These are phyloP conservation scores for Rotaria sp. DNA, from an alignment of 2,888 invertebrate species.

Conservation along the genomic window DNA sequence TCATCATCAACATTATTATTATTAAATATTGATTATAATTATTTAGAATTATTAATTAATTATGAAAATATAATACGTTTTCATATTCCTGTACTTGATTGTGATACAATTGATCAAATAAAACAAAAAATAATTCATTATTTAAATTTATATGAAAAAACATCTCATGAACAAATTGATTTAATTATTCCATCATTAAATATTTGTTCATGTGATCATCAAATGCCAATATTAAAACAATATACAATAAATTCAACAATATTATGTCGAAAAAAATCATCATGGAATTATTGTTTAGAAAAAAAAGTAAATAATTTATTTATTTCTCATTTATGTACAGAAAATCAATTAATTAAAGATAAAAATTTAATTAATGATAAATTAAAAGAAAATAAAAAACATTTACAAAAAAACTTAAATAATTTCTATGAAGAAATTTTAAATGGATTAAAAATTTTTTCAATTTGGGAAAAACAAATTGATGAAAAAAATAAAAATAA, in stretches of 20 bases:
- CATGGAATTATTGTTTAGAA: neutral
- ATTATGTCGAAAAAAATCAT: neutral
- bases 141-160: neutral
- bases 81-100: neutral
- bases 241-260: neutral
- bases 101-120: constrained; percentile 14
- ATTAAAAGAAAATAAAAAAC: neutral
- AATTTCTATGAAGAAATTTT: neutral
- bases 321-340: neutral
- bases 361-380: neutral
- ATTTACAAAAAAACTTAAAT: neutral
- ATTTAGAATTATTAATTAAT: neutral
- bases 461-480: neutral
- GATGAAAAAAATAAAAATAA: too few species aligned
- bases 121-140: neutral
- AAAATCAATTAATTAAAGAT: neutral
- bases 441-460: neutral
- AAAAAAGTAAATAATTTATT: neutral
- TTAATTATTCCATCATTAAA: neutral
- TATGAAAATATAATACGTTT: neutral
- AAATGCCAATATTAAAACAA: neutral
- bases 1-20: neutral
- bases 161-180: neutral
- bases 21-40: neutral
- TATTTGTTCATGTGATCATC: neutral